These are phyloP conservation scores for Rhinoderma darwinii DNA, from an alignment of 2,113 vertebrate species.

Conservation along the genomic window DNA sequence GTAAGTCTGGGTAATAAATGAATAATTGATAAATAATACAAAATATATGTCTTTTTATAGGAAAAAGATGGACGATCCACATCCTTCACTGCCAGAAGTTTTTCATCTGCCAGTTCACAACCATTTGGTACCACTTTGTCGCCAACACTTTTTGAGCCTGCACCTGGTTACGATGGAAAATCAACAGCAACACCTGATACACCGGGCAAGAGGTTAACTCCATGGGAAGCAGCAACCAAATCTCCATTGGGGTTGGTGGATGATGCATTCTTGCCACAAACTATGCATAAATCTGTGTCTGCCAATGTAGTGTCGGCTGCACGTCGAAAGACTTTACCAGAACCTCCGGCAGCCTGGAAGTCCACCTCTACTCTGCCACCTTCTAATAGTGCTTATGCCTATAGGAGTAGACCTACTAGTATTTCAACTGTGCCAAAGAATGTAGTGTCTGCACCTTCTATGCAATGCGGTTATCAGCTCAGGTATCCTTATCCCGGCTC, in stretches of 20 bases:
- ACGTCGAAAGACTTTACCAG: constrained; percentile 81
- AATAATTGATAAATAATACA: not conserved
- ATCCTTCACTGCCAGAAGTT: constrained; percentile 78
- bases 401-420: constrained; percentile 62
- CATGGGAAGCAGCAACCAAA: constrained; percentile 90
- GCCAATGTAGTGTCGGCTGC: constrained; percentile 85
- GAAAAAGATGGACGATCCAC: constrained; percentile 74
- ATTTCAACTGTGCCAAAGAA: constrained; percentile 67
- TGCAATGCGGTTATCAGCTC: constrained; percentile 71
- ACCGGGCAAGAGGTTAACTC: constrained; percentile 77
- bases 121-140: constrained; percentile 69
- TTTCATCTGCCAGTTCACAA: constrained; percentile 66
- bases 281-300: constrained; percentile 82
- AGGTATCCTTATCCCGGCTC: constrained; percentile 74
- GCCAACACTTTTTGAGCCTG: constrained; percentile 66
- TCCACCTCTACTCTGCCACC: constrained; percentile 72
- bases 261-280: constrained; percentile 83
- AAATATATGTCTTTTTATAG: constrained; percentile 65
- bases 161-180: constrained; percentile 56
- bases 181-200: constrained; percentile 66
- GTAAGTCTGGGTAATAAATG: not conserved
- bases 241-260: constrained; percentile 90
- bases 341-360: constrained; percentile 81
- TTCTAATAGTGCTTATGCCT: constrained; percentile 60
- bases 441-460: constrained; percentile 63